A percentile compares a stretch with the other conserved stretches of the same genome.
Evolutionary conservation across 1,140 invertebrate genomes (phyloP).

Genomic region (Rhyacophila brunnea): DNA sequence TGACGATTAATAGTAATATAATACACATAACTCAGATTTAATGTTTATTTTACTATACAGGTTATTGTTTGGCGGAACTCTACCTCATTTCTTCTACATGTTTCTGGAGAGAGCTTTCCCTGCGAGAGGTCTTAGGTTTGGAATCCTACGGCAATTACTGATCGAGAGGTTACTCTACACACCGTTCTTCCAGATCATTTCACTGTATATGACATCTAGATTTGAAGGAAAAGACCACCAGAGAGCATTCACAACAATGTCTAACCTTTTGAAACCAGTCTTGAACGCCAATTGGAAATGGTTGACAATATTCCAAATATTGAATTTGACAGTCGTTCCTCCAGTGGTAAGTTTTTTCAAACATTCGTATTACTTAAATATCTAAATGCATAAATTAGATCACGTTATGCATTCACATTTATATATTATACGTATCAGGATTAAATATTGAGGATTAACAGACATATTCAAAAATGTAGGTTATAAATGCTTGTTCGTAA

Average conservation of each 20-base stretch:
- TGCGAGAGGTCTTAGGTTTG: constrained; percentile 53
- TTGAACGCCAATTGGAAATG: constrained; percentile 70
- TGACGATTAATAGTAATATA: too few species aligned
- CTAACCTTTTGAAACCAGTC: constrained; percentile 60
- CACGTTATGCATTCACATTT: too few species aligned
- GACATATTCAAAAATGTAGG: too few species aligned
- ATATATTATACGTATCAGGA: too few species aligned
- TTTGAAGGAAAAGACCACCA: constrained; percentile 70
- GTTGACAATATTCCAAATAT: constrained; percentile 66
- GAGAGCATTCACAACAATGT: constrained; percentile 57
- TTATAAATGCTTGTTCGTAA: too few species aligned
- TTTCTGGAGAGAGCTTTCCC: constrained; percentile 58
- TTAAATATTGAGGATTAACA: too few species aligned
- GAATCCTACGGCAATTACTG: constrained; percentile 56
- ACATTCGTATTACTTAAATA: background rate
- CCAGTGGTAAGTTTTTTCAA: constrained; percentile 66
- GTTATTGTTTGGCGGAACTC: constrained; percentile 67
- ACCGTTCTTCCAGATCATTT: constrained; percentile 67
- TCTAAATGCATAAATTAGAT: too few species aligned
- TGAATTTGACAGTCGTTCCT: constrained; percentile 69
- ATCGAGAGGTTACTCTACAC: constrained; percentile 68
- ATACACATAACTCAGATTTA: too few species aligned
- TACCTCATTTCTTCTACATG: constrained; percentile 72
- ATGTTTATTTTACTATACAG: constrained; percentile 44
- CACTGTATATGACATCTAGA: constrained; percentile 65